A percentile compares a stretch with the other conserved stretches of the same genome.
These are phyloP conservation scores for Prionace glauca DNA, from an alignment of 2,797 vertebrate species.

Conservation along the genomic window DNA sequence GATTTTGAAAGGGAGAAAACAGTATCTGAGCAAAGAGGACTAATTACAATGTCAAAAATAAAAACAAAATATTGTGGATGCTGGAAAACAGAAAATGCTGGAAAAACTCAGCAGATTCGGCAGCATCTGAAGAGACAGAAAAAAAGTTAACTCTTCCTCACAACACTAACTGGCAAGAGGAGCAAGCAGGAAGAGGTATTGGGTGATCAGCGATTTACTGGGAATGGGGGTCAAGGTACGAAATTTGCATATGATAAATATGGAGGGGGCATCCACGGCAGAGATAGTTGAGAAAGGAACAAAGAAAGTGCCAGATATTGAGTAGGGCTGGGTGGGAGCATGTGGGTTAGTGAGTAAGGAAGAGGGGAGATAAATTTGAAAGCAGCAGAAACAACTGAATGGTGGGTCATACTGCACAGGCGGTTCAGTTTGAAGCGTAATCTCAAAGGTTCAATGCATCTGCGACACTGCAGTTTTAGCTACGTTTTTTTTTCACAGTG, in stretches of 20 bases:
- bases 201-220: background rate
- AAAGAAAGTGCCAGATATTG: background rate
- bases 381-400: background rate
- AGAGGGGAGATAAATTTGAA: background rate
- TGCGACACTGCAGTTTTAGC: background rate
- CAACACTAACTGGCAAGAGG: background rate
- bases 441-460: background rate
- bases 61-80: too few relatives aligned
- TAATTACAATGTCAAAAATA: background rate
- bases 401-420: background rate
- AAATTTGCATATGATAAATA: background rate
- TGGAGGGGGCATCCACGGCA: constrained; percentile 1
- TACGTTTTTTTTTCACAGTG: background rate
- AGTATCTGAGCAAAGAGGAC: background rate
- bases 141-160: too few relatives aligned
- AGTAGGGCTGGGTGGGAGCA: background rate
- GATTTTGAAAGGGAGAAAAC: background rate
- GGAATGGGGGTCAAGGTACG: background rate
- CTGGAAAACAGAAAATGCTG: too few relatives aligned
- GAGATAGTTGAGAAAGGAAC: too few relatives aligned
- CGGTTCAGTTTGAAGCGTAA: background rate
- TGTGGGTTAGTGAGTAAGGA: background rate
- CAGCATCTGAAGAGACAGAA: background rate
- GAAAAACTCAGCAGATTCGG: too few relatives aligned
- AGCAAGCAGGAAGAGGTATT: background rate